These are phyloP conservation scores for Aphis craccivora DNA, from an alignment of 1,140 invertebrate genomes.

Conservation along the genomic window DNA sequence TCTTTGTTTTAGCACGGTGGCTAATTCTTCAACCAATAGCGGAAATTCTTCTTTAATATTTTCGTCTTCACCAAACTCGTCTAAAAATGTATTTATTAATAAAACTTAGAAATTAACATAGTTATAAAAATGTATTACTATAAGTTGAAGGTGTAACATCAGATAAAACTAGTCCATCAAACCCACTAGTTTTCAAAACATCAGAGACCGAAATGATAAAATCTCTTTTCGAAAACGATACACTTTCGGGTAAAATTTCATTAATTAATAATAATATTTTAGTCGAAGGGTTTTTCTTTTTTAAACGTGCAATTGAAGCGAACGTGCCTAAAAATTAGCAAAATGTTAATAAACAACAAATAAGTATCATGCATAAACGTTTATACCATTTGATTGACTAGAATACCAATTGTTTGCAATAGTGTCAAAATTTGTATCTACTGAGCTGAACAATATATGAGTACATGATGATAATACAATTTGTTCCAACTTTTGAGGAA, in stretches of 20 bases:
- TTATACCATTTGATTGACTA: constrained; percentile 34
- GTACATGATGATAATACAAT: constrained; percentile 26
- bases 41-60: constrained; percentile 65
- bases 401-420: constrained; percentile 34
- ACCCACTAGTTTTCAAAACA: constrained; percentile 29
- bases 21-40: constrained; percentile 67
- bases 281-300: constrained; percentile 22
- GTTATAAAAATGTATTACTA: not conserved
- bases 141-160: not conserved
- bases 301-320: not conserved
- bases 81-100: not conserved
- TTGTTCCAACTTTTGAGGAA: constrained; percentile 33
- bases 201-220: constrained; percentile 30
- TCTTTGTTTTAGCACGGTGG: constrained; percentile 66
- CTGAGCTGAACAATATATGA: constrained; percentile 13
- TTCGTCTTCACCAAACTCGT: not conserved
- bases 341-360: not conserved
- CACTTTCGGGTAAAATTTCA: constrained; percentile 11
- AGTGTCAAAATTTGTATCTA: constrained; percentile 27
- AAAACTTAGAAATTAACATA: not conserved
- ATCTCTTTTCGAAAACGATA: not conserved
- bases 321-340: constrained; percentile 8
- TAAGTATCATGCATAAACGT: not conserved
- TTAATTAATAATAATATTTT: constrained; percentile 24
- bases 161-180: constrained; percentile 37